Evolutionary conservation across 2,888 invertebrate species (phyloP).

Genomic region (Cryptosula pallasiana): DNA sequence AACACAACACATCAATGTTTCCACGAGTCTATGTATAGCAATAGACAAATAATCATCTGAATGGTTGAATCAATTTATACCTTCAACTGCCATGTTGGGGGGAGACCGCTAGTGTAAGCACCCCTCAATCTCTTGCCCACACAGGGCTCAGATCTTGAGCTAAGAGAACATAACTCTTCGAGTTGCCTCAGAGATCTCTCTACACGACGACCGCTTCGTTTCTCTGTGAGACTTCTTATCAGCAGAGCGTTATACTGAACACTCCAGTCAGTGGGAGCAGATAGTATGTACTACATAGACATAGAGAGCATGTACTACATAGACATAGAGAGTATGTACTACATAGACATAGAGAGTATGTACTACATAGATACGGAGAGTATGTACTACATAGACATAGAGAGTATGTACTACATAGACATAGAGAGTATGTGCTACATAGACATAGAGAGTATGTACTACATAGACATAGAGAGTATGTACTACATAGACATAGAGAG

Average conservation of each 20-base stretch:
- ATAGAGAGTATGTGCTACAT: too few relatives aligned
- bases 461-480: too few relatives aligned
- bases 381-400: neutral
- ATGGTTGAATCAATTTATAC: neutral
- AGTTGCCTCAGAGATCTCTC: conserved; percentile 83
- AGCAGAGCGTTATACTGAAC: conserved; percentile 70
- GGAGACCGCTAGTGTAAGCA: neutral
- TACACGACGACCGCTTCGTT: conserved; percentile 71
- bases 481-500: neutral
- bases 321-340: conserved; percentile 34
- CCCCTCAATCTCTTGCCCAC: neutral
- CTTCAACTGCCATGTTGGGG: neutral
- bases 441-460: conserved; percentile 34
- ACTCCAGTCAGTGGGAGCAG: conserved; percentile 69
- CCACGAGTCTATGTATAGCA: neutral
- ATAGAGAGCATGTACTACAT: too few relatives aligned
- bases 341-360: too few relatives aligned
- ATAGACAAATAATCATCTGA: neutral
- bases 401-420: conserved; percentile 36
- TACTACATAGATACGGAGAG: too few relatives aligned
- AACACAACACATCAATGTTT: conserved; percentile 20
- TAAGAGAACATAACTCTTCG: conserved; percentile 56
- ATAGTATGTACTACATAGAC: conserved; percentile 58
- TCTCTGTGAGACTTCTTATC: conserved; percentile 72
- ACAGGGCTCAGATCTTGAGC: neutral